A percentile compares a stretch with the other conserved stretches of the same genome.
These are phyloP conservation scores for Digitonthophagus gazella DNA, from an alignment of 2,888 invertebrate species.

Conservation along the genomic window DNA sequence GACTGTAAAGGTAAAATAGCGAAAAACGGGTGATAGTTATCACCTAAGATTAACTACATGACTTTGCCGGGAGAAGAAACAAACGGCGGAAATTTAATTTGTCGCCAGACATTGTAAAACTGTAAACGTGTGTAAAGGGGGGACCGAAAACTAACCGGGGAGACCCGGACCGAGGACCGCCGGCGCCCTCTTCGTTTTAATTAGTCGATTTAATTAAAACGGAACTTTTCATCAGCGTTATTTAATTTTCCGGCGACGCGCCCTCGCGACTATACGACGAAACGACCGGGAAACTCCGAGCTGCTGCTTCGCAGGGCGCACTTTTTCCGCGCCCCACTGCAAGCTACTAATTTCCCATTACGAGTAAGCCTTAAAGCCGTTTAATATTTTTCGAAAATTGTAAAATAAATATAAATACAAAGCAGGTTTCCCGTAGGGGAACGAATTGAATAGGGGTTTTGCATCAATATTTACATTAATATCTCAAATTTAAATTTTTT, in stretches of 20 bases:
- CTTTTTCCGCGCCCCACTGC: not conserved
- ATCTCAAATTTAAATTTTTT: not conserved
- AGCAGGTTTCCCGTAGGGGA: not conserved
- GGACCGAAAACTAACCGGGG: not conserved
- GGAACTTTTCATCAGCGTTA: conserved; percentile 15
- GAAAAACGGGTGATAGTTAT: not conserved
- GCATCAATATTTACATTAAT: no score
- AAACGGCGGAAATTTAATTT: not conserved
- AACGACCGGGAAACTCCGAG: not conserved
- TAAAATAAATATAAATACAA: conserved; percentile 8
- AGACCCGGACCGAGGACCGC: not conserved
- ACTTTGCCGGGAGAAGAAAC: not conserved
- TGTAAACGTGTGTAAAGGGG: not conserved
- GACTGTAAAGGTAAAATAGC: not conserved
- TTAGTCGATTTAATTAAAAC: conserved; percentile 16
- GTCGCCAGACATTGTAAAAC: not conserved
- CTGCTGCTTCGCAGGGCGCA: not conserved
- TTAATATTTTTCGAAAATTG: conserved; percentile 5
- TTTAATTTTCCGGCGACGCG: conserved; percentile 10
- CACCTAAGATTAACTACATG: not conserved
- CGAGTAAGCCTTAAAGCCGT: conserved; percentile 9
- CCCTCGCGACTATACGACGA: not conserved
- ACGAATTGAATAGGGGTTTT: not conserved
- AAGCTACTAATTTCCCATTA: conserved; percentile 11
- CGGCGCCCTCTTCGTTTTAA: conserved; percentile 5